Percentiles rank a stretch among this genome's conserved stretches.
These are phyloP conservation scores for Crocallis elinguaria DNA, from an alignment of 2,888 invertebrate genomes.

Conservation along the genomic window DNA sequence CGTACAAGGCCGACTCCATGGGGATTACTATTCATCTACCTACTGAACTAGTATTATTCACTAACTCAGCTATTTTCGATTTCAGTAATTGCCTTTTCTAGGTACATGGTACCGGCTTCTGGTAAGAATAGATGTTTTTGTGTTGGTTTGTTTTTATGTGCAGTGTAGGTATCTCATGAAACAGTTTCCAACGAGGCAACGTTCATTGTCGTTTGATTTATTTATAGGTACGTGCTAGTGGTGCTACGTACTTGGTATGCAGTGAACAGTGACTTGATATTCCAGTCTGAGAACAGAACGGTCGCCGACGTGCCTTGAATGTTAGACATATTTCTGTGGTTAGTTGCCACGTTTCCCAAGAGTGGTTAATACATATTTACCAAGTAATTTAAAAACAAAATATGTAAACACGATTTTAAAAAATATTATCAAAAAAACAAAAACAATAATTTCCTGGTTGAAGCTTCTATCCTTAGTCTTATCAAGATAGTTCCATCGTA, in stretches of 20 bases:
- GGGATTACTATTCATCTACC: constrained; percentile 28
- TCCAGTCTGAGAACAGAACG: constrained; percentile 68
- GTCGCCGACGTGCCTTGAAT: constrained; percentile 69
- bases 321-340: constrained; percentile 36
- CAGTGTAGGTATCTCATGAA: constrained; percentile 2
- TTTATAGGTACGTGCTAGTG: constrained; percentile 41
- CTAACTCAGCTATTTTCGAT: constrained; percentile 21
- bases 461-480: too few species aligned
- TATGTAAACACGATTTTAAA: background rate
- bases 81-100: constrained; percentile 25
- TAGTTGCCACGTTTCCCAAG: constrained; percentile 16
- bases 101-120: constrained; percentile 1
- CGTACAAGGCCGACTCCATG: constrained; percentile 44
- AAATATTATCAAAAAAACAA: too few species aligned
- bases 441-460: too few species aligned
- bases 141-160: constrained; percentile 3
- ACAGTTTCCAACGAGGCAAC: constrained; percentile 4
- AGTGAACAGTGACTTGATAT: constrained; percentile 61
- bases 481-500: too few species aligned
- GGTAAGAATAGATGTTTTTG: constrained; percentile 18
- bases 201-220: constrained; percentile 36
- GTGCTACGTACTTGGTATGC: constrained; percentile 57
- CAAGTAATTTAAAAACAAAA: background rate
- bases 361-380: background rate
- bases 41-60: constrained; percentile 14